Percentiles rank a stretch among this genome's conserved stretches.
Evolutionary conservation across 2,888 invertebrate genomes (phyloP).

Genomic region (Cancer borealis): DNA sequence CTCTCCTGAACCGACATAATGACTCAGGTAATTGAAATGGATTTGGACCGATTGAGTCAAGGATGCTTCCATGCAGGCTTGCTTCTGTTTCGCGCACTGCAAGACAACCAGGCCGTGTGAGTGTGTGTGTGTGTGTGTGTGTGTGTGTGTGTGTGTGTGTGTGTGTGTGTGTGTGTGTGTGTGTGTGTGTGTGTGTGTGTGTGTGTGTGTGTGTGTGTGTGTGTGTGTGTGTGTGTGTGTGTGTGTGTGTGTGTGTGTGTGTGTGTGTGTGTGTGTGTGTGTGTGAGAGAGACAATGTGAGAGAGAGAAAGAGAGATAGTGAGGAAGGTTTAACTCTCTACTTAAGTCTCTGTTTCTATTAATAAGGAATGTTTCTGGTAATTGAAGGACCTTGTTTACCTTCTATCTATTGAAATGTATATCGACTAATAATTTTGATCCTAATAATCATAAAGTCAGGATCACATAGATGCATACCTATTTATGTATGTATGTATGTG

Average conservation of each 20-base stretch:
- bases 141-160: neutral
- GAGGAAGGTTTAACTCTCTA: neutral
- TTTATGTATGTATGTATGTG: neutral
- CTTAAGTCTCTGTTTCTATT: neutral
- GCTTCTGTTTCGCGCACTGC: neutral
- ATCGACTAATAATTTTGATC: neutral
- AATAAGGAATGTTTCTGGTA: neutral
- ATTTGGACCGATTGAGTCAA: neutral
- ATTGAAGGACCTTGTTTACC: neutral
- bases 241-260: neutral
- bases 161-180: too few species aligned
- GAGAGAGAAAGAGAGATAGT: neutral
- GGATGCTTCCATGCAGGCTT: neutral
- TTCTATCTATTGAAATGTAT: neutral
- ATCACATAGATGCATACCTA: neutral
- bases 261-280: neutral
- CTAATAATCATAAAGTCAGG: too few species aligned
- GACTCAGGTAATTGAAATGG: constrained; percentile 6
- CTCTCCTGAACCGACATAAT: constrained; percentile 8
- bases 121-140: neutral
- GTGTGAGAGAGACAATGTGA: neutral
- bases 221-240: too few species aligned
- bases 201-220: too few species aligned
- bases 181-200: too few species aligned
- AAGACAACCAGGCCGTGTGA: neutral